Percentiles rank a stretch among this genome's conserved stretches.
Evolutionary conservation across 2,888 invertebrate species (phyloP).

Genomic region (Abrostola tripartita): DNA sequence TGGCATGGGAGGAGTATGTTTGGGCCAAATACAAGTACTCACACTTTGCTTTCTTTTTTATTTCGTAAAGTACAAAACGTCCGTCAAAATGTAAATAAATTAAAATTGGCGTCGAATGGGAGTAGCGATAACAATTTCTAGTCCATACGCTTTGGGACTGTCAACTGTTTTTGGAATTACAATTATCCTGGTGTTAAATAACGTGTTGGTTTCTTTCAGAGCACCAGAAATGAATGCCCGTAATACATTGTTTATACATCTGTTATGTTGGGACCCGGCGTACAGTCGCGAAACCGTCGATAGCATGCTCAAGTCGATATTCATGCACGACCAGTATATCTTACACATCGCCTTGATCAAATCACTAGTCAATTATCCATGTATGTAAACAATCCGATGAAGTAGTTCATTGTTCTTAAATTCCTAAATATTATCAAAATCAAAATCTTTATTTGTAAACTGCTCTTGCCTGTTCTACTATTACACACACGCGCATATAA

Average conservation of each 20-base stretch:
- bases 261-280: conserved; percentile 85
- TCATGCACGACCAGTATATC: conserved; percentile 84
- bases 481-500: too few species aligned
- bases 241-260: conserved; percentile 89
- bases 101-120: too few species aligned
- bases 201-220: conserved; percentile 66
- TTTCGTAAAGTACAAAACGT: too few species aligned
- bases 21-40: conserved; percentile 85
- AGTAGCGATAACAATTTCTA: background rate
- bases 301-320: conserved; percentile 79
- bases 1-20: conserved; percentile 89
- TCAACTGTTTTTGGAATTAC: too few species aligned
- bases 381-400: conserved; percentile 57
- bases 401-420: too few species aligned
- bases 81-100: too few species aligned
- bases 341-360: conserved; percentile 85
- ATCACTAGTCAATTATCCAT: conserved; percentile 75
- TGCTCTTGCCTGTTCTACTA: too few species aligned
- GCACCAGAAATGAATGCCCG: conserved; percentile 78
- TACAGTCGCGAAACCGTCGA: conserved; percentile 76
- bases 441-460: too few species aligned
- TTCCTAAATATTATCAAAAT: too few species aligned
- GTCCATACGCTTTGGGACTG: background rate
- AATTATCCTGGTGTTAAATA: too few species aligned
- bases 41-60: background rate